Evolutionary conservation across 2,113 vertebrate genomes (phyloP), one percentile per base, ranked within the genome.

Genomic region (Nothobranchius kuhntae): DNA sequence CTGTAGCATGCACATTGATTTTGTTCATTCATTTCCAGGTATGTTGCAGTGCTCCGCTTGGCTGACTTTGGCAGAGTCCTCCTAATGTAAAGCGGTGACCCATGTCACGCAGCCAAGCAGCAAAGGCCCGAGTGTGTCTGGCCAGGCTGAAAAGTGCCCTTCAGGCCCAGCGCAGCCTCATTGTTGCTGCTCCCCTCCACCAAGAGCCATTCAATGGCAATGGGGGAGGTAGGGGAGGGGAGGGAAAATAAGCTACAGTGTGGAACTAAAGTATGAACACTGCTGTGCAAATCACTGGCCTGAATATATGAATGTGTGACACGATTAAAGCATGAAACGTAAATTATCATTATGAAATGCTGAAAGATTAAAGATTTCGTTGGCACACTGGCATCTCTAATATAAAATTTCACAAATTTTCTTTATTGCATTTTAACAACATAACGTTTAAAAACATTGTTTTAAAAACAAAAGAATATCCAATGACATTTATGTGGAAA

Each of bases 141-240:
- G 78, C 90, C 90, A 88, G 87, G 89, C 89, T 91, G 89, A 91
- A 92, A 91, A 89, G 87, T 89, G 89, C 85, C 91, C 89, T 91
- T 88, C 85, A 92, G 90, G 87, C 82, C 85, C 74, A 82, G 74
- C 24, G 81, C 87, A 84, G 81, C 86, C 83, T 89, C 86, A 61
- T 78, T 79, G 80, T 81, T 15, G 44, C 78, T 71, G 77, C 82
- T 82, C 61, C 67, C 58, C 73, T 79, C 80, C 77, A 71, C 83
- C 71, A 69, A 84, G 78, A 75, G 68, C 53, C 70, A 73, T 79
- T 80, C 75, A 71, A 21, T 75, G 58, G 65, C 59, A 73, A 57
- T 58, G 24, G 10, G 71, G 53, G 77, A 77, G 63, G 45, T 9
- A 53, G 50, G 48, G 61, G 53, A 71, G 65, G 53, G 61, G 15